A percentile compares a stretch with the other conserved stretches of the same genome.
Conservation (phyloP, 2,797 vertebrate species). For the Darevskia nairensis region DNA sequence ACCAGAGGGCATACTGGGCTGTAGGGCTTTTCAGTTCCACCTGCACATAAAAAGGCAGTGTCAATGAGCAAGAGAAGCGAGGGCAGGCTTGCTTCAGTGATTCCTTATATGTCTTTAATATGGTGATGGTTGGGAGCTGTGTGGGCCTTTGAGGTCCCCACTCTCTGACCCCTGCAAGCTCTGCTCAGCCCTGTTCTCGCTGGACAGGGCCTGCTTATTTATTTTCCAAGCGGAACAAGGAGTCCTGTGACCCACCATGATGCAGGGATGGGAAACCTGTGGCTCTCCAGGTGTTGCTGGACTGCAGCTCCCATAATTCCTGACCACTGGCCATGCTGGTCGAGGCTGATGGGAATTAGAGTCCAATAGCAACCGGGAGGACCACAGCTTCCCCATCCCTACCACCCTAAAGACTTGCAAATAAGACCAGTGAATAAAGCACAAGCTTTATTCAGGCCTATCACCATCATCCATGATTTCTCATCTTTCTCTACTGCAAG, state of each 20-base stretch:
- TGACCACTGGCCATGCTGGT: neutral
- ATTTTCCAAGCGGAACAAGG: neutral
- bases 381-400: too few species aligned
- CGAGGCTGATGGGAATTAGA: neutral
- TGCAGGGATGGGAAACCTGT: neutral
- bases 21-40: constrained; percentile 80
- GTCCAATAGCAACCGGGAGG: neutral
- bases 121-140: too few species aligned
- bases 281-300: neutral
- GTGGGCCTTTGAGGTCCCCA: too few species aligned
- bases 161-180: neutral
- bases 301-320: neutral
- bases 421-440: too few species aligned
- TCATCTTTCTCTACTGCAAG: too few species aligned
- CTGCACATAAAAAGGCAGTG: constrained; percentile 40
- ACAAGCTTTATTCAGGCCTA: too few species aligned
- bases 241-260: neutral
- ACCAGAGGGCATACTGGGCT: constrained; percentile 86
- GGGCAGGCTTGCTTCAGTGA: too few species aligned
- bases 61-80: neutral
- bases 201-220: neutral
- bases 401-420: too few species aligned
- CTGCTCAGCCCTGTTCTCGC: neutral
- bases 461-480: too few species aligned
- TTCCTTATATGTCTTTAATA: too few species aligned